phyloP scores from a whole-genome alignment of 2,888 invertebrate genomes.

The Macroteleia sp. region DNA sequence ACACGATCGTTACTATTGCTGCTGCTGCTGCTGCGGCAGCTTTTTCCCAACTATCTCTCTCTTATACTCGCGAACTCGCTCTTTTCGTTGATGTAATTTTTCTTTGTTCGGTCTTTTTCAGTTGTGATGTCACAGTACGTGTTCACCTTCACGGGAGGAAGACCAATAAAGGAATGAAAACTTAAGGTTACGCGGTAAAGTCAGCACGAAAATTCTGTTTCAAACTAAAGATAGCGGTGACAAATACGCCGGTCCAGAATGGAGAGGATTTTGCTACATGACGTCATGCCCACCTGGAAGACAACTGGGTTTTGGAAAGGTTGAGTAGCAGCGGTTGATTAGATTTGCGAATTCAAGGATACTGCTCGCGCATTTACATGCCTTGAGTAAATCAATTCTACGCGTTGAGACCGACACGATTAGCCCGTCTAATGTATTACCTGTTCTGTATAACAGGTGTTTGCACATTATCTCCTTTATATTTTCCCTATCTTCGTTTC shows the following conservation, averaged over 20 bases:
- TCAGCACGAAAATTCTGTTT: conserved; percentile 11
- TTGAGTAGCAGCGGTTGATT: conserved; percentile 16
- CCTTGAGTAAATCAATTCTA: conserved; percentile 21
- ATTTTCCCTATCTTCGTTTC: too few relatives aligned
- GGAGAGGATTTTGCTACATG: conserved; percentile 26
- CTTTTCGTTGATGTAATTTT: conserved; percentile 8
- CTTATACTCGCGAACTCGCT: neutral
- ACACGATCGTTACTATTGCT: conserved; percentile 65
- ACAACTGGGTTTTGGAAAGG: conserved; percentile 17
- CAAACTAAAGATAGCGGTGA: conserved; percentile 39
- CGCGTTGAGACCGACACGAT: conserved; percentile 22
- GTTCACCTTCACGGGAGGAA: conserved; percentile 8
- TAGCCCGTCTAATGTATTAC: conserved; percentile 28
- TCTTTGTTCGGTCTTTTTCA: conserved; percentile 12
- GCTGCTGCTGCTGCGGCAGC: conserved; percentile 46
- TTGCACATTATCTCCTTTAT: neutral
- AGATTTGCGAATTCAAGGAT: conserved; percentile 37
- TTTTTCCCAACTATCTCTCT: conserved; percentile 39
- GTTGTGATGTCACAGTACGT: conserved; percentile 35
- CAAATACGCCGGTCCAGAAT: conserved; percentile 33
- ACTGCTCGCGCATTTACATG: conserved; percentile 19
- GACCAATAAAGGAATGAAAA: conserved; percentile 22
- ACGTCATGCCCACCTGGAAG: conserved; percentile 43
- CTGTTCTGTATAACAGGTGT: conserved; percentile 42
- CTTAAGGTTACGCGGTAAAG: neutral